Evolutionary conservation across 2,888 invertebrate species (phyloP), one percentile per base, ranked within the genome.

Genomic region (Hypercompe scribonia): DNA sequence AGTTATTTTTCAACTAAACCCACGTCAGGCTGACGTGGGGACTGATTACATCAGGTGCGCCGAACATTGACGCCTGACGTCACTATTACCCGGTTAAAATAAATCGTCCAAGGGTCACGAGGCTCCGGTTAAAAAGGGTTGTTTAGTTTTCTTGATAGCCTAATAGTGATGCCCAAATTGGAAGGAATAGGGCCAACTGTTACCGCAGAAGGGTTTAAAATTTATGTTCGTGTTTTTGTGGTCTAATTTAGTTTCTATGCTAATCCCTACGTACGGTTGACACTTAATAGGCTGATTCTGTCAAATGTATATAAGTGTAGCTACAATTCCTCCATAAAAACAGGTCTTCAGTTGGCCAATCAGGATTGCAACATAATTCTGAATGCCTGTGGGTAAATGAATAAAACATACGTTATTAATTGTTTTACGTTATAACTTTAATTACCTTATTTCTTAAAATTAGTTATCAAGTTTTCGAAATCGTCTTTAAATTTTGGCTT

Each of bases 21-120:
- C 84, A 77, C 84, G 80, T 89, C 89, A 89, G 81, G 73, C 80
- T 89, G 89, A 89, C 87, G 85, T 65, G 76, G 82, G 50, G 89
- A 76, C 86, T 88, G 89, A 89, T 89, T 88, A 84, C 89, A 83
- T 79, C 89, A 86, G 86, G 87, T 87, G 85, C 77, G 77, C 58
- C 69, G 75, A 78, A 81, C 83, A 80, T 82, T 82, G 84, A 83
- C 78, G 80, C 77, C 71, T 78, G 84, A 83, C 82, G 80, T 80
- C 82, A 84, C 83, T 77, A 82, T 84, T 80, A 80, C 79, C 79
- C 64, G 77, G 75, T 72, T 72, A 77, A 83, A 81, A 84, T 84
- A 84, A 83, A 84, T 84, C 72, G 78, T 75, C 69, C 66, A 72
- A 74, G 81, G 84, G 82, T 79, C 79, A 71, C 77, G 65, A 65